Evolutionary conservation across 1,140 invertebrate species (phyloP).

Genomic region (Nilaparvata lugens): DNA sequence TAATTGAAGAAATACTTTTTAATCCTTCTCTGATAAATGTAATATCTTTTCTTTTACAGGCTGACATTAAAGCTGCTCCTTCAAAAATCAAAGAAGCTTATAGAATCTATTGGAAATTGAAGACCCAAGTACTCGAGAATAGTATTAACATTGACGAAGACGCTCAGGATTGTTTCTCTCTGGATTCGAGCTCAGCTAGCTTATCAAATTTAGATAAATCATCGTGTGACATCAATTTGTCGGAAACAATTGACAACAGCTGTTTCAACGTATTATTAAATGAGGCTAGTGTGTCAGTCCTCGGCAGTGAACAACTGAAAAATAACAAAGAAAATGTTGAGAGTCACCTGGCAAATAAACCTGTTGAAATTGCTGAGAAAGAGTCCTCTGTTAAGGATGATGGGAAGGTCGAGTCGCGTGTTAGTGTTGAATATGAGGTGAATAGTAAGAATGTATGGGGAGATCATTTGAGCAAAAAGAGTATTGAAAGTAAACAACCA

Average conservation of each 20-base stretch:
- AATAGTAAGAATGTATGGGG: conserved; percentile 45
- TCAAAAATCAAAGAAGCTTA: conserved; percentile 62
- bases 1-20: too few relatives aligned
- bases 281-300: conserved; percentile 20
- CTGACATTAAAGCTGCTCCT: conserved; percentile 66
- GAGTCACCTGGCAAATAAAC: too few relatives aligned
- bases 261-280: conserved; percentile 19
- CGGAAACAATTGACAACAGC: conserved; percentile 4
- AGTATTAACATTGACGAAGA: conserved; percentile 37
- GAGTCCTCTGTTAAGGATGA: too few relatives aligned
- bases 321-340: conserved; percentile 19
- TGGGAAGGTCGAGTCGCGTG: too few relatives aligned
- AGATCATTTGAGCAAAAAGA: conserved; percentile 42
- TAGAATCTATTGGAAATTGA: conserved; percentile 68
- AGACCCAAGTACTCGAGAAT: conserved; percentile 53
- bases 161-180: conserved; percentile 20
- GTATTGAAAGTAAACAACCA: conserved; percentile 26
- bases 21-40: too few relatives aligned
- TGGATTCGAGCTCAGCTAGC: background rate
- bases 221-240: background rate
- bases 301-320: conserved; percentile 28
- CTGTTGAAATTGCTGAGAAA: too few relatives aligned
- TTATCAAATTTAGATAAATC: background rate
- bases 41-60: conserved; percentile 39
- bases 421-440: too few relatives aligned